A percentile compares a stretch with the other conserved stretches of the same genome.
These are phyloP conservation scores for Hydractinia echinata DNA, from an alignment of 30 jellyfish, hydroid and myxozoan genomes.

Conservation along the genomic window DNA sequence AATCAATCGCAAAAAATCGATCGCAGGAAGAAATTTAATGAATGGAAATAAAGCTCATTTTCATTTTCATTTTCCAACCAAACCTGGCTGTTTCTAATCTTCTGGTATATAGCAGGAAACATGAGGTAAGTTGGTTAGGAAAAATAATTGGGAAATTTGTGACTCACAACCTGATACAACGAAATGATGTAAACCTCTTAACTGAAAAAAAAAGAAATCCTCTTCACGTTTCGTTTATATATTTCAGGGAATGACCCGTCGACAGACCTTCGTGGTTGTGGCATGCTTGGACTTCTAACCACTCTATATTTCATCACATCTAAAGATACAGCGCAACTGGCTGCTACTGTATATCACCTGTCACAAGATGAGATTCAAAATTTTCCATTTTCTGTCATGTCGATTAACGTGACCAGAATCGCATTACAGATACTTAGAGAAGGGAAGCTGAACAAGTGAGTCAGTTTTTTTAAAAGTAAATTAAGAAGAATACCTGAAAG, in stretches of 20 bases:
- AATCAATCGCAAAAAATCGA: too few relatives aligned
- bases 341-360: conserved; percentile 56
- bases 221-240: background rate
- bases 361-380: conserved; percentile 92
- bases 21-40: too few relatives aligned
- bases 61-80: too few relatives aligned
- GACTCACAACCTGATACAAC: too few relatives aligned
- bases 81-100: too few relatives aligned
- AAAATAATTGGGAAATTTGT: too few relatives aligned
- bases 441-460: conserved; percentile 89
- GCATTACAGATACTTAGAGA: conserved; percentile 76
- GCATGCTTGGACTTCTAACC: conserved; percentile 88
- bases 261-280: conserved; percentile 99
- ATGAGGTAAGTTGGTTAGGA: too few relatives aligned
- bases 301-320: conserved; percentile 54
- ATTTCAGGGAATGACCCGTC: conserved; percentile 88
- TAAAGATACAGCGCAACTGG: conserved; percentile 46
- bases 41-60: too few relatives aligned
- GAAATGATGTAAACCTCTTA: too few relatives aligned
- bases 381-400: conserved; percentile 95
- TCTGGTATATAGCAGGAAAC: too few relatives aligned
- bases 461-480: background rate
- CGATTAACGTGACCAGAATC: conserved; percentile 86
- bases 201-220: too few relatives aligned
- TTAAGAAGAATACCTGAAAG: too few relatives aligned